Conservation (phyloP, 1,140 invertebrate species). For the Ctenoplectra terminalis region DNA sequence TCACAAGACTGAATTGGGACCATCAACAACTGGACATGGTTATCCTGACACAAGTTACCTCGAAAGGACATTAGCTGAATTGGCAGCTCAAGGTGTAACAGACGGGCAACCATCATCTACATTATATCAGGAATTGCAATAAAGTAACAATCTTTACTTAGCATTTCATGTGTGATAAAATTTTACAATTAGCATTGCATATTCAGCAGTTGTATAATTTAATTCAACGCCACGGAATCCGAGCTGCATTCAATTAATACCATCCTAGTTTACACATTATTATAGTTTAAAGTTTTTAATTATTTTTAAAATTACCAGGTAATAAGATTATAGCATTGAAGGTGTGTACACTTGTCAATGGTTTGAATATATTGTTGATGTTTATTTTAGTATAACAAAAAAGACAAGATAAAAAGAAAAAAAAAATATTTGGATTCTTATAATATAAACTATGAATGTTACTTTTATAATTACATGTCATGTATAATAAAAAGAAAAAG, state of each 20-base stretch:
- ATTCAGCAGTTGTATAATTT: background rate
- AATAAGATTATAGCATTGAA: too few relatives aligned
- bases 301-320: background rate
- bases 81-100: constrained; percentile 87
- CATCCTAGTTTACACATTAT: background rate
- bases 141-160: background rate
- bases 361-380: background rate
- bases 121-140: constrained; percentile 70
- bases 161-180: background rate
- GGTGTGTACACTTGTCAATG: background rate
- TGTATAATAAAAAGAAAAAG: background rate
- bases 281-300: background rate
- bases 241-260: background rate
- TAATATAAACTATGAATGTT: background rate
- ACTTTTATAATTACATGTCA: background rate
- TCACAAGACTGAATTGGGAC: constrained; percentile 91
- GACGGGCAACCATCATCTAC: constrained; percentile 78
- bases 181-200: background rate
- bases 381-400: background rate
- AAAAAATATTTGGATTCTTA: too few relatives aligned
- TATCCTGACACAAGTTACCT: constrained; percentile 91
- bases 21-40: constrained; percentile 86
- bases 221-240: background rate
- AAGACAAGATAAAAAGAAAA: background rate
- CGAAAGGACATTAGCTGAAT: constrained; percentile 88